Evolutionary conservation across 1,140 invertebrate species (phyloP), one percentile per base, ranked within the genome.

Genomic region (Scylla paramamosain): DNA sequence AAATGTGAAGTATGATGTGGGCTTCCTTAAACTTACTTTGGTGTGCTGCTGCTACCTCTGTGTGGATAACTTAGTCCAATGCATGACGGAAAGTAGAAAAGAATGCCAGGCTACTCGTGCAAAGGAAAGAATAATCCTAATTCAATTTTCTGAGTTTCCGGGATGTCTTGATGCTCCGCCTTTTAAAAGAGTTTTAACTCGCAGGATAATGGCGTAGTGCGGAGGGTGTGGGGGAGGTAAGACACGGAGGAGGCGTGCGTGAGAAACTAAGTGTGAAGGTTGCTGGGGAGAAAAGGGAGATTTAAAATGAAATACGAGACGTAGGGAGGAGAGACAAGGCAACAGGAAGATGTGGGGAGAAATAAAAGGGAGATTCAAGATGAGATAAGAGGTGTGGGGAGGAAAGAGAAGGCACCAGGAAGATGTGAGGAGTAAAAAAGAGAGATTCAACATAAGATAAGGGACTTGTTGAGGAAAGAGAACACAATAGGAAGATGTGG

Each of bases 161-260:
- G 20, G 10, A n/a, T 77, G 25, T 77, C 67, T 77, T n/a, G 67
- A 77, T 77, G 67, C 67, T 77, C 20, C 6, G 67, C 20, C 20
- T n/a, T n/a, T 77, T 77, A 77, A 77, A n/a, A n/a, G 25, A 77
- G 67, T 77, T 77, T 77, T 77, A n/a, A 77, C 67, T 77, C n/a
- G 16, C 25, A 20, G 20, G 67, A 77, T n/a, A 20, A 7, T 77
- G 67, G 20, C 20, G 67, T 12, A 12, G 10, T 77, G 67, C 20
- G 67, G 67, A n/a, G 25, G 67, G 67, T 0, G 67, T 7, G 67
- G 67, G 67, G 67, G 8, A n/a, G n/a, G 67, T 12, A 77, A 77
- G 67, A 77, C 12, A 8, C 20, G 8, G 67, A n/a, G 67, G 67
- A n/a, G 25, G n/a, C 67, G 67, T 77, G 67, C 67, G 67, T 77